These are phyloP conservation scores for Pseudococcus jackbeardsleyi DNA, from an alignment of 2,888 invertebrate genomes.

Conservation along the genomic window DNA sequence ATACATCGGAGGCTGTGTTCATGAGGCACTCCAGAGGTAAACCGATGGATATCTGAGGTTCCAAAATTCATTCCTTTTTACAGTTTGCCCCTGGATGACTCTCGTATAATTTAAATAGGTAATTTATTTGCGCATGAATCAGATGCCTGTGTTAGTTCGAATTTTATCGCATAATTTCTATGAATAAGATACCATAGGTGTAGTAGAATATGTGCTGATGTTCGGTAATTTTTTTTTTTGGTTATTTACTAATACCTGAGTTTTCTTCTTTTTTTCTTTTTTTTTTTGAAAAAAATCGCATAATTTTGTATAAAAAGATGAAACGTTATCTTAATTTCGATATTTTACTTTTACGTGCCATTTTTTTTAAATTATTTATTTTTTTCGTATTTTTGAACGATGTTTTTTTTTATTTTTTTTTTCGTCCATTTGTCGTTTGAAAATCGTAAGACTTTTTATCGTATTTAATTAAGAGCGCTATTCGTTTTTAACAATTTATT, in stretches of 20 bases:
- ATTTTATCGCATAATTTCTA: constrained; percentile 25
- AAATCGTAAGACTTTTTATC: constrained; percentile 45
- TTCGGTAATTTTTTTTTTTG: constrained; percentile 27
- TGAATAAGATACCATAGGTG: constrained; percentile 14
- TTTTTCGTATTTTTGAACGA: background rate
- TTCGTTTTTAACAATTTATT: constrained; percentile 59
- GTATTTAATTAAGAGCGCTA: constrained; percentile 47
- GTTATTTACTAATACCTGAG: background rate
- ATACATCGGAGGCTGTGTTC: background rate
- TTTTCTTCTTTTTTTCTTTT: background rate
- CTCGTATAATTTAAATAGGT: background rate
- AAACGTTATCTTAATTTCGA: constrained; percentile 22
- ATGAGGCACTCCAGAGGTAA: background rate
- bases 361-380: constrained; percentile 39
- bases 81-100: background rate
- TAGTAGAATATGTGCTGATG: constrained; percentile 11
- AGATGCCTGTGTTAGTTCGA: background rate
- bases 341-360: constrained; percentile 48
- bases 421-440: background rate
- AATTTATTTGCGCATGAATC: constrained; percentile 29
- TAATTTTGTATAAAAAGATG: constrained; percentile 7
- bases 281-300: background rate
- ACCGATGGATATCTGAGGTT: background rate
- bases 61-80: background rate
- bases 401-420: constrained; percentile 12